Evolutionary conservation across 1,140 invertebrate species (phyloP).

Genomic region (Caenorhabditis latens): DNA sequence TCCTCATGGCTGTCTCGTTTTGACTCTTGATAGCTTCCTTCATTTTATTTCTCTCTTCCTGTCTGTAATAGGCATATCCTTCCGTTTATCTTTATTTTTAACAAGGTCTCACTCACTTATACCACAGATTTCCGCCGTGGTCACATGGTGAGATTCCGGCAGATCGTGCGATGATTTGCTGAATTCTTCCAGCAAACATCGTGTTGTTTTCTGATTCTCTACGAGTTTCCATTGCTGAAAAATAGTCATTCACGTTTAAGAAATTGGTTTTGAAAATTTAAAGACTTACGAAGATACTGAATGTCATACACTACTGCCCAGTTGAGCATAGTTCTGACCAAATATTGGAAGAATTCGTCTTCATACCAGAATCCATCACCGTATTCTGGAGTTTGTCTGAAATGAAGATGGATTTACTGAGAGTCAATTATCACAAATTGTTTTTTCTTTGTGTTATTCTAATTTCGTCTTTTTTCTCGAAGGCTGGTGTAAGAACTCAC

Average conservation of each 20-base stretch:
- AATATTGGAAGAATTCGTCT: conserved; percentile 61
- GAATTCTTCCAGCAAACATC: conserved; percentile 46
- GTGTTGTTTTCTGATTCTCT: conserved; percentile 21
- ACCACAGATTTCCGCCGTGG: conserved; percentile 29
- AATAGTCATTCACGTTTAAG: too few species aligned
- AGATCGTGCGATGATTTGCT: conserved; percentile 52
- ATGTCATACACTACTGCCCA: conserved; percentile 66
- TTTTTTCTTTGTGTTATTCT: not conserved
- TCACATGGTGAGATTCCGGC: conserved; percentile 37
- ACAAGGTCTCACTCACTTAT: conserved; percentile 42
- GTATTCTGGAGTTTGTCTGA: conserved; percentile 53
- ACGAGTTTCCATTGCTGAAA: conserved; percentile 45
- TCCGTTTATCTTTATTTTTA: not conserved
- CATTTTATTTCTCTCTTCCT: conserved; percentile 36
- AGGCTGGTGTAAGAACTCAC: not conserved
- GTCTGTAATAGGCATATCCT: not conserved
- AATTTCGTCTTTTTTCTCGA: not conserved
- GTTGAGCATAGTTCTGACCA: conserved; percentile 54
- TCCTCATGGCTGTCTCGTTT: not conserved
- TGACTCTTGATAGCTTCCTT: conserved; percentile 4
- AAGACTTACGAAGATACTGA: conserved; percentile 60
- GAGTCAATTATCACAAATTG: too few species aligned
- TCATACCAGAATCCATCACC: conserved; percentile 64
- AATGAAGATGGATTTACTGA: not conserved
- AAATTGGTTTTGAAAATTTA: not conserved